These are phyloP conservation scores for fruit fly (Drosophila melanogaster) DNA, from an alignment of 1,140 invertebrate genomes.

Conservation along the genomic window Release_6_plus_ISO1_MT NT_033777.3:16656501-16657000, in stretches of 20 bases:
- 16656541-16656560: too few species aligned
- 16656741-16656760: constrained; percentile 77
- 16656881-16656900: constrained; percentile 36
- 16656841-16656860: constrained; percentile 58
- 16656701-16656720: constrained; percentile 68
- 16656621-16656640: constrained; percentile 57
- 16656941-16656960: constrained; percentile 39
- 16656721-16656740: constrained; percentile 82
- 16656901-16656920: constrained; percentile 30
- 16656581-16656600: neutral
- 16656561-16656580: too few species aligned
- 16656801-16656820: constrained; percentile 37
- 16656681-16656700: constrained; percentile 50
- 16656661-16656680: constrained; percentile 79
- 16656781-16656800: constrained; percentile 64
- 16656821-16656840: constrained; percentile 30
- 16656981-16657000: constrained; percentile 54
- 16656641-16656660: constrained; percentile 74
- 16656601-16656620: constrained; percentile 2
- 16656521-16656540: too few species aligned
- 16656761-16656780: constrained; percentile 79
- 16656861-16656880: constrained; percentile 42
- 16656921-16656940: constrained; percentile 7
- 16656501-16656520: too few species aligned
- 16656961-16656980: constrained; percentile 76